A percentile compares a stretch with the other conserved stretches of the same genome.
phyloP scores from a whole-genome alignment of 1,140 invertebrate genomes.

The Ctenoplectra terminalis region DNA sequence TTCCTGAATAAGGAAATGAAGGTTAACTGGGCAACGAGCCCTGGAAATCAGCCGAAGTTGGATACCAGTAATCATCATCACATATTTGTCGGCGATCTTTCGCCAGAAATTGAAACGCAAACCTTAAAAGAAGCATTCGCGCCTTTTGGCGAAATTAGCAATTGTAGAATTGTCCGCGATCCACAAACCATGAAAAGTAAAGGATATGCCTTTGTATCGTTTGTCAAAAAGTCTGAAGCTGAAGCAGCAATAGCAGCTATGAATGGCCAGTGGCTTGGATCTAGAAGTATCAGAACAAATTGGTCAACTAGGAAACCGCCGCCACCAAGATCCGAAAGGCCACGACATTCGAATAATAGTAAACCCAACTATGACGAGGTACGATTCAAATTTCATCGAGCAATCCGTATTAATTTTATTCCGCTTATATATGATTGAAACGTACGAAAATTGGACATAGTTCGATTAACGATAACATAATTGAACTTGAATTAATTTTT shows the following conservation, averaged over 20 bases:
- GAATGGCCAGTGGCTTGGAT: constrained; percentile 99
- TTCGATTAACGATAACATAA: background rate
- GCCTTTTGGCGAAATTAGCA: constrained; percentile 99
- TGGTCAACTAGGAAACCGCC: constrained; percentile 99
- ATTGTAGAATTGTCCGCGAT: constrained; percentile 99
- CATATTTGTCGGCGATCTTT: constrained; percentile 99
- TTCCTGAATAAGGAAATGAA: constrained; percentile 99
- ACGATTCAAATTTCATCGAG: constrained; percentile 1
- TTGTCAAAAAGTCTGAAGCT: constrained; percentile 99
- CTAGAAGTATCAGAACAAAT: constrained; percentile 98
- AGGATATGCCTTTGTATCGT: constrained; percentile 99
- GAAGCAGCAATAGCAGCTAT: constrained; percentile 98
- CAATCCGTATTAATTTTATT: background rate
- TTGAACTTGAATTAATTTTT: background rate
- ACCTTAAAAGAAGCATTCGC: constrained; percentile 98
- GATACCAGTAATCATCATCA: constrained; percentile 99
- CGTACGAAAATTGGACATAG: background rate
- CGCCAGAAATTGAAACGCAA: constrained; percentile 99
- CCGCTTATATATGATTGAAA: background rate
- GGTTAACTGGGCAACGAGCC: constrained; percentile 99
- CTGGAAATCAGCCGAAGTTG: constrained; percentile 98
- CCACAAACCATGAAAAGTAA: constrained; percentile 99
- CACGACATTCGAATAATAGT: constrained; percentile 79
- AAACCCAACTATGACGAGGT: constrained; percentile 83
- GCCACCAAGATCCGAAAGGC: constrained; percentile 85